Conservation (phyloP, 1,140 invertebrate species). For the Drosophila nigromelanica region DNA sequence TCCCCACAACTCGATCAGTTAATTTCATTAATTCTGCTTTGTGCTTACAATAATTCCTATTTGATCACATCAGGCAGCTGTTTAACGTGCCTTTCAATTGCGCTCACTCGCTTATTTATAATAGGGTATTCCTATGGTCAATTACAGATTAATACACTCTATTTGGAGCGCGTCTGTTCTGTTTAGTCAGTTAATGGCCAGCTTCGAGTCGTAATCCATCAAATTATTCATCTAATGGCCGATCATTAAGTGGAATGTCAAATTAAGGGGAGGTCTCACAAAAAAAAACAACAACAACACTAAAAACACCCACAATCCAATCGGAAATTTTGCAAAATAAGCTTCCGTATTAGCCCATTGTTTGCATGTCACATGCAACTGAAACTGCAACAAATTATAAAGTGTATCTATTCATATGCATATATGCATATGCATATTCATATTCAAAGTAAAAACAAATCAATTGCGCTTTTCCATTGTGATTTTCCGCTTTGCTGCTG, state of each 20-base stretch:
- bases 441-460: conserved; percentile 35
- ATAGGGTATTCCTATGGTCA: neutral
- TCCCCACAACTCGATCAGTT: neutral
- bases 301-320: conserved; percentile 24
- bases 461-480: conserved; percentile 37
- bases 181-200: conserved; percentile 1
- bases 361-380: conserved; percentile 46
- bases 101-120: neutral
- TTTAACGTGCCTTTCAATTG: neutral
- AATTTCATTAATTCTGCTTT: neutral
- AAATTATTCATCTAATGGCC: conserved; percentile 13
- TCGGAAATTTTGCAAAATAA: conserved; percentile 10
- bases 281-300: neutral
- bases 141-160: neutral
- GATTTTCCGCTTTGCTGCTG: conserved; percentile 34
- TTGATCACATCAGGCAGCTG: neutral
- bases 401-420: conserved; percentile 16
- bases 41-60: neutral
- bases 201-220: neutral
- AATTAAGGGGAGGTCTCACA: conserved; percentile 6
- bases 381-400: conserved; percentile 13
- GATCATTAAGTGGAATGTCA: conserved; percentile 11
- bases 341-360: conserved; percentile 35
- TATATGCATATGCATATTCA: conserved; percentile 24
- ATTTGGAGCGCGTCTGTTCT: conserved; percentile 7